phyloP scores from a whole-genome alignment of 2,888 invertebrate species.

The Gymnoscelis rufifasciata region DNA sequence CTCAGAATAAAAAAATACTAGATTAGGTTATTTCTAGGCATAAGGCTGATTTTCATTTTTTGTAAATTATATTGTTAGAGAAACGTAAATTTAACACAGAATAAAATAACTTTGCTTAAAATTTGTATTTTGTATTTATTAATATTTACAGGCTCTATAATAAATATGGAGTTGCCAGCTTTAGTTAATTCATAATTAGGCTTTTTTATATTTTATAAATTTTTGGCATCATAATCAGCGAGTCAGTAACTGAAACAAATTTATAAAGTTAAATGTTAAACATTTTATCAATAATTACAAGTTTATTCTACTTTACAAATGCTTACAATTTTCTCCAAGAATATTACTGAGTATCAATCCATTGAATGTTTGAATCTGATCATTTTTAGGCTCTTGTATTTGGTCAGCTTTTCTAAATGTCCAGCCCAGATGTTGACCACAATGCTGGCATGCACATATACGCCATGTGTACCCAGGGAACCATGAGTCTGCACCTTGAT shows the following conservation, averaged over 20 bases:
- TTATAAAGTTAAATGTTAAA: background rate
- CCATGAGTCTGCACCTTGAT: conserved; percentile 80
- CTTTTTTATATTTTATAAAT: conserved; percentile 57
- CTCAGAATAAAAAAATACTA: no score
- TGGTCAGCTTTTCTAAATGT: conserved; percentile 68
- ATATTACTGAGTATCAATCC: conserved; percentile 67
- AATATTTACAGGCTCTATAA: background rate
- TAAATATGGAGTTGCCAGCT: background rate
- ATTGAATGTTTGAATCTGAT: conserved; percentile 54
- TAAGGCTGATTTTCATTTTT: conserved; percentile 29
- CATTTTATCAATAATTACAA: background rate
- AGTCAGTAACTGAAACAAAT: conserved; percentile 75
- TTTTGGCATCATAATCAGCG: conserved; percentile 76
- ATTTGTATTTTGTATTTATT: background rate
- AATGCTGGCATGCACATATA: conserved; percentile 80
- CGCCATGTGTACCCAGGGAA: conserved; percentile 83
- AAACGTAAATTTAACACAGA: background rate
- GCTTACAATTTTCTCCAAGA: conserved; percentile 73
- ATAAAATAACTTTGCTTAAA: background rate
- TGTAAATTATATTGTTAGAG: background rate
- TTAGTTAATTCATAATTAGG: background rate
- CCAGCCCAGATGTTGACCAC: conserved; percentile 82
- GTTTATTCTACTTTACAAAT: background rate
- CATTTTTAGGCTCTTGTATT: conserved; percentile 30
- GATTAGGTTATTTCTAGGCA: conserved; percentile 12